Evolutionary conservation across 2,113 vertebrate species (phyloP).

Genomic region (Engystomops pustulosus): DNA sequence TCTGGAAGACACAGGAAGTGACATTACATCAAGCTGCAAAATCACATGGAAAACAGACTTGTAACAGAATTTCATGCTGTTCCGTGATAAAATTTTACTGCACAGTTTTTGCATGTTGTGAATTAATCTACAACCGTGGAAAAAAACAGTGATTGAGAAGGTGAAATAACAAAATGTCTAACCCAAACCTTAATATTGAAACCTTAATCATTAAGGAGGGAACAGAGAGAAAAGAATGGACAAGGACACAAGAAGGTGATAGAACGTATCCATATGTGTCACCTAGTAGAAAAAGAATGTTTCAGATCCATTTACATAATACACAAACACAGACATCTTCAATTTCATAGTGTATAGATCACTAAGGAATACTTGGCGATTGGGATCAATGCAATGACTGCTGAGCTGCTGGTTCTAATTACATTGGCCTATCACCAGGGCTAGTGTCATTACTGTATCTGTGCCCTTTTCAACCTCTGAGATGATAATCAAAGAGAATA

Average conservation of each 20-base stretch:
- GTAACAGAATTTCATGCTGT: too few species aligned
- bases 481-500: not conserved
- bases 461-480: not conserved
- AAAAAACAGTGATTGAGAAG: too few species aligned
- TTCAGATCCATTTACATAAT: conserved; percentile 10
- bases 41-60: too few species aligned
- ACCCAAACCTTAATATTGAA: too few species aligned
- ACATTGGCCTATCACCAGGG: not conserved
- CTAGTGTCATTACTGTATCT: not conserved
- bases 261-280: not conserved
- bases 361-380: conserved; percentile 22
- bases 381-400: conserved; percentile 23
- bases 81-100: too few species aligned
- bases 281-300: not conserved
- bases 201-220: too few species aligned
- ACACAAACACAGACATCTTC: conserved; percentile 28
- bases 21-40: too few species aligned
- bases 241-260: conserved; percentile 17
- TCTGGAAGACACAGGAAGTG: too few species aligned
- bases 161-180: too few species aligned
- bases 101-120: too few species aligned
- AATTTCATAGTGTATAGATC: conserved; percentile 26
- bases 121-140: too few species aligned
- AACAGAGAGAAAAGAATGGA: not conserved
- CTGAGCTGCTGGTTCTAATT: conserved; percentile 3